phyloP scores from a whole-genome alignment of 2,888 invertebrate species.

The Perizoma affinitatum region DNA sequence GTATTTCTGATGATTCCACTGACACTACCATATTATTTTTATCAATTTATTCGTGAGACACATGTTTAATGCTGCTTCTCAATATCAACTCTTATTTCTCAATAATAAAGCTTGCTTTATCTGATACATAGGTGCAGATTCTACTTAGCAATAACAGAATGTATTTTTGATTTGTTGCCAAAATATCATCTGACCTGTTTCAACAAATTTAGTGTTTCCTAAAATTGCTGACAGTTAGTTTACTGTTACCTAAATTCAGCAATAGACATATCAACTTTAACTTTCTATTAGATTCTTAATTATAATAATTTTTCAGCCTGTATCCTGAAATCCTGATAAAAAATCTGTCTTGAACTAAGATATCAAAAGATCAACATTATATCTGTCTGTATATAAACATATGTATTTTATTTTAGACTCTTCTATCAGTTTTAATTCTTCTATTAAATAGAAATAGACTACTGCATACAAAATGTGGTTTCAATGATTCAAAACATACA shows the following conservation, averaged over 20 bases:
- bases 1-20: slow-evolving; percentile 15
- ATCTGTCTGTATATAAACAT: too few species aligned
- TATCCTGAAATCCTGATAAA: too few species aligned
- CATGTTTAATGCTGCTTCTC: slow-evolving; percentile 2
- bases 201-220: slow-evolving; percentile 43
- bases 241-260: slow-evolving; percentile 17
- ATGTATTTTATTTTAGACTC: too few species aligned
- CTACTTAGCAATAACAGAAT: slow-evolving; percentile 33
- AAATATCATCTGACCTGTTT: slow-evolving; percentile 61
- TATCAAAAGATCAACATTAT: too few species aligned
- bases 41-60: slow-evolving; percentile 13
- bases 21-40: slow-evolving; percentile 18
- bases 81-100: slow-evolving; percentile 17
- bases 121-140: slow-evolving; percentile 30
- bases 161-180: slow-evolving; percentile 64
- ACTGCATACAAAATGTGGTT: too few species aligned
- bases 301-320: too few species aligned
- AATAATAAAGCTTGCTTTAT: slow-evolving; percentile 26
- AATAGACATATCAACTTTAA: not conserved
- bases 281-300: not conserved
- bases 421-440: too few species aligned
- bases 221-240: slow-evolving; percentile 37
- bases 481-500: too few species aligned
- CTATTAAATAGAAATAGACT: too few species aligned
- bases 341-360: too few species aligned